Evolutionary conservation across 2,888 invertebrate genomes (phyloP), one percentile per base, ranked within the genome.

Genomic region (Eilema sororculum): DNA sequence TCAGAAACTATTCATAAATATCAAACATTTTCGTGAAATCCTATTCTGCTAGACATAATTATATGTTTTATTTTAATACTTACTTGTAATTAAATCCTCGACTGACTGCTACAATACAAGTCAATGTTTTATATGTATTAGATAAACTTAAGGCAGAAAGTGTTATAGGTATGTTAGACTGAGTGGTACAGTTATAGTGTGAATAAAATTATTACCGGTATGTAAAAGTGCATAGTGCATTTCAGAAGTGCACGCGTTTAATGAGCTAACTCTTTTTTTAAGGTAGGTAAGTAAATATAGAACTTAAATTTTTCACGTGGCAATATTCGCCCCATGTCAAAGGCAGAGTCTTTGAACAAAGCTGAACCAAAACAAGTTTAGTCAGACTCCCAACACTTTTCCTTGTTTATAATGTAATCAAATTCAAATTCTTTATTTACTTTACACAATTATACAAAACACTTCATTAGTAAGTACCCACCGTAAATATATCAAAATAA

Each of bases 61-160:
- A 70, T 37, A 80, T 71, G 72, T 68, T 64, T 71, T 80, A 76
- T 81, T 81, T 75, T 74, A 81, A 74, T 82, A 78, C 78, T 69
- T 75, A 72, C 68, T 58, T 79, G 63, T 76, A 52, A 52, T 52
- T 52, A 67, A 52, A 71, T 67, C 68, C 77, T 78, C 67, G 81
- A 81, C 81, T 81, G 81, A 81, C 57, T 74, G 79, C 77, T 68
- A 69, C 37, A 73, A 65, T 24, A 64, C 24, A 72, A 77, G 81
- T 81, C 81, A 83, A 81, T 81, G 74, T 81, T 81, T 81, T 83
- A 78, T 81, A 81, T 76, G 59, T 78, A 73, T 80, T 80, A 80
- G 82, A 66, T 73, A 16, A 69, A 70, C 24, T 22, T 57, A 16
- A 58, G 12, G 25, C 9, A 28, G 6, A 57, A 33, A 37, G 8